Evolutionary conservation across 2,113 vertebrate species (phyloP).

Genomic region (Pleuronectes platessa): DNA sequence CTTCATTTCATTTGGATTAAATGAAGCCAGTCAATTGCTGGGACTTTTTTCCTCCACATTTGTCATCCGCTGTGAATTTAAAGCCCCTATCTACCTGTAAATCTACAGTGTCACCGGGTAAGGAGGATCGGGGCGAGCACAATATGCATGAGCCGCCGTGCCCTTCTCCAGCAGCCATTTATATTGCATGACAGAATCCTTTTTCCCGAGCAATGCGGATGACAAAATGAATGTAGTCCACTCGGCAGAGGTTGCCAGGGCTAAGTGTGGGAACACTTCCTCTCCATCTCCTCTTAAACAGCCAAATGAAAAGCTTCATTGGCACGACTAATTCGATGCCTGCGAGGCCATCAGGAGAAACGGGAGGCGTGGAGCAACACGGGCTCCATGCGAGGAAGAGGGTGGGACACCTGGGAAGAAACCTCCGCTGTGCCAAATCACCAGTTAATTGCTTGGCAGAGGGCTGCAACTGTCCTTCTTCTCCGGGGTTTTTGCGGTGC

Average conservation of each 20-base stretch:
- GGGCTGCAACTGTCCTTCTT: constrained; percentile 55
- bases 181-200: constrained; percentile 64
- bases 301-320: constrained; percentile 83
- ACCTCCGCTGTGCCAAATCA: constrained; percentile 73
- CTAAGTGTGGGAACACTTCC: constrained; percentile 77
- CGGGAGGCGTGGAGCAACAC: constrained; percentile 78
- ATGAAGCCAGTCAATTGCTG: background rate
- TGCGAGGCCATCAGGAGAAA: constrained; percentile 77
- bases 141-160: constrained; percentile 38
- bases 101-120: constrained; percentile 28
- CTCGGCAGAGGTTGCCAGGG: constrained; percentile 76
- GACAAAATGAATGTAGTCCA: constrained; percentile 72
- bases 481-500: constrained; percentile 49
- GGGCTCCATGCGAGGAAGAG: constrained; percentile 73
- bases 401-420: constrained; percentile 75
- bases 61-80: constrained; percentile 12
- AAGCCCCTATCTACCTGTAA: constrained; percentile 29
- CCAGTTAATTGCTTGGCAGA: constrained; percentile 78
- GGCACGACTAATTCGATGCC: constrained; percentile 82
- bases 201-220: constrained; percentile 51
- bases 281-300: constrained; percentile 80
- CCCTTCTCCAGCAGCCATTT: constrained; percentile 59
- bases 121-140: constrained; percentile 20
- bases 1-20: background rate
- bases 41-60: background rate